Evolutionary conservation across 2,888 invertebrate species (phyloP), one percentile per base, ranked within the genome.

Genomic region (Hydriomena furcata): DNA sequence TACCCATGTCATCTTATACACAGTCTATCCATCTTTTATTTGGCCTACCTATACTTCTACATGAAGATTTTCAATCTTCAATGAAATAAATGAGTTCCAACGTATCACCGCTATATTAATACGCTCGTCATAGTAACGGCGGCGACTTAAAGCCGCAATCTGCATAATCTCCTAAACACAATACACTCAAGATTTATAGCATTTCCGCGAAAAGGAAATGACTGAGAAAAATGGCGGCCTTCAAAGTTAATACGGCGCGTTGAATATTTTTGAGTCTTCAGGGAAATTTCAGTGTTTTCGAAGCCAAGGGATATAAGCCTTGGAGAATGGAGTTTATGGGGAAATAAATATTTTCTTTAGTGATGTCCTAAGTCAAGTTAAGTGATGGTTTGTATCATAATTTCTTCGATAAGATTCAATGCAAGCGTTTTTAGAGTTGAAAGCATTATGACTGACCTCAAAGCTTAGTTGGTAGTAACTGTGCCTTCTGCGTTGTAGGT

Each of bases 141-240:
- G 13, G 31, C n/a, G 6, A 7, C 17, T 27, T 11, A 30, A 12
- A 44, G 24, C 20, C 27, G 13, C 40, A 57, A 55, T 57, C 51
- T 57, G 50, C 52, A 41, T 57, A 60, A 54, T 53, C 46, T 37
- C 24, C 44, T 11, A 34, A 43, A 45, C 37, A 50, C 44, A 45
- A 45, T 30, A 32, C 38, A 49, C 31, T 17, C 27, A 27, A 42
- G 43, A 55, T 58, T 58, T 49, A 53, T 46, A 35, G 21, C 21
- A 11, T 42, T 30, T 7, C 27, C 28, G 30, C 34, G 27, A 45
- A 59, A 44, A 36, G 50, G 47, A 44, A 42, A 45, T 50, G 52
- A 56, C 56, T 36, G 32, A 59, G 55, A 59, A 56, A 59, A 56
- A 59, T 59, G 52, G 52, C 42, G 43, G 35, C 45, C 50, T 50